Evolutionary conservation across 2,113 vertebrate genomes (phyloP).

Genomic region (Mormyrus iriodes): DNA sequence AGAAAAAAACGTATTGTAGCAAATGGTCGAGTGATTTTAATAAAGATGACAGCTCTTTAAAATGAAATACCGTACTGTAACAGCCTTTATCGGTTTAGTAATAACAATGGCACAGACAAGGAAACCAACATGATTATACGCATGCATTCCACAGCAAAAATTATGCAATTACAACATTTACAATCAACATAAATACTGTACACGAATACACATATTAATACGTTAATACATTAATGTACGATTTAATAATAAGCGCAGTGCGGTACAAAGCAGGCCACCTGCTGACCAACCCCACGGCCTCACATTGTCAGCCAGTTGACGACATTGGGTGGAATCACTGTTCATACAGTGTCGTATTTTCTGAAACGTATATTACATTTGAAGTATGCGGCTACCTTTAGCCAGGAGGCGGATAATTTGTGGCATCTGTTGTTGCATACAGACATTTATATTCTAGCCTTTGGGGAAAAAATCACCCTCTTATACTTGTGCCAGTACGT

Average conservation of each 20-base stretch:
- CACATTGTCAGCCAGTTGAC: background rate
- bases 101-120: background rate
- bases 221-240: background rate
- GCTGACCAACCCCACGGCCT: background rate
- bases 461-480: background rate
- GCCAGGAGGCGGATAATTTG: background rate
- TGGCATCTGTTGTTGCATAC: too few relatives aligned
- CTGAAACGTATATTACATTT: background rate
- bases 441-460: too few relatives aligned
- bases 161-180: background rate
- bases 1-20: background rate
- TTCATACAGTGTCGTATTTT: background rate
- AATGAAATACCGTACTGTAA: background rate
- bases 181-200: background rate
- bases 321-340: background rate
- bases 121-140: background rate
- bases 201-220: too few relatives aligned
- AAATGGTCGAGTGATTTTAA: background rate
- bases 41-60: background rate
- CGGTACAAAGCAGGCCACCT: background rate
- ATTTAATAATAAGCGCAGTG: background rate
- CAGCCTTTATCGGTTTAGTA: background rate
- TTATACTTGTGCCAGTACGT: background rate
- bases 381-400: background rate
- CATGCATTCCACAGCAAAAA: background rate